A percentile compares a stretch with the other conserved stretches of the same genome.
Conservation (phyloP, 1,140 invertebrate species). For the Drosophila melanica region DNA sequence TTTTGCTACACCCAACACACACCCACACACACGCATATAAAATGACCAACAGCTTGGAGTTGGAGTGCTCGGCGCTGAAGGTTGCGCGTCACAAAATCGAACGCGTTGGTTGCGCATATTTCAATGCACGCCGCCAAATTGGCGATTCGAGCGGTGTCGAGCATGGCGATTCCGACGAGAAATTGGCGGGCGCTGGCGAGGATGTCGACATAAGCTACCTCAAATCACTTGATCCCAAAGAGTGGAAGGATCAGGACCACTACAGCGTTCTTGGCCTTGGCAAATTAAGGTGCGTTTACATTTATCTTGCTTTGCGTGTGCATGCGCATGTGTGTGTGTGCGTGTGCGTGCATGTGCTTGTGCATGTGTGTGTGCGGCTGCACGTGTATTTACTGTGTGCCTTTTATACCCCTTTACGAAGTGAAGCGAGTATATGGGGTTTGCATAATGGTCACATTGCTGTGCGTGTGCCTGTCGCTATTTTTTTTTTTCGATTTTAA, state of each 20-base stretch:
- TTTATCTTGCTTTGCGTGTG: constrained; percentile 11
- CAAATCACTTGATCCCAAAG: constrained; percentile 95
- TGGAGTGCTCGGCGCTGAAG: constrained; percentile 59
- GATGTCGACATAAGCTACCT: constrained; percentile 94
- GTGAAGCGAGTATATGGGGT: no score
- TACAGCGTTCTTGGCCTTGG: constrained; percentile 96
- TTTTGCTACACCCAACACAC: constrained; percentile 19
- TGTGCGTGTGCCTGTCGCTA: no score
- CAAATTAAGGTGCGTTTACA: constrained; percentile 86
- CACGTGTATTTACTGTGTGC: constrained; percentile 20
- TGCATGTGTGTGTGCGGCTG: background rate
- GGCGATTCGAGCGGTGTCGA: constrained; percentile 62
- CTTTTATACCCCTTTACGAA: background rate
- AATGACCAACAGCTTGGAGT: constrained; percentile 58
- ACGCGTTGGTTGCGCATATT: constrained; percentile 77
- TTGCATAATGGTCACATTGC: no score
- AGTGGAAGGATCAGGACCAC: constrained; percentile 99
- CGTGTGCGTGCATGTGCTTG: constrained; percentile 23
- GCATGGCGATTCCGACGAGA: constrained; percentile 73
- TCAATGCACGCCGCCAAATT: constrained; percentile 68
- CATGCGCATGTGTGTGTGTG: constrained; percentile 2
- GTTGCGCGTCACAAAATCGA: constrained; percentile 86
- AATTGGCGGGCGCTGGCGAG: constrained; percentile 83
- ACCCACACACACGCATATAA: background rate
- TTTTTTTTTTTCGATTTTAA: no score